Evolutionary conservation across 2,797 vertebrate species (phyloP).

Genomic region (Hozukius guyotensis): DNA sequence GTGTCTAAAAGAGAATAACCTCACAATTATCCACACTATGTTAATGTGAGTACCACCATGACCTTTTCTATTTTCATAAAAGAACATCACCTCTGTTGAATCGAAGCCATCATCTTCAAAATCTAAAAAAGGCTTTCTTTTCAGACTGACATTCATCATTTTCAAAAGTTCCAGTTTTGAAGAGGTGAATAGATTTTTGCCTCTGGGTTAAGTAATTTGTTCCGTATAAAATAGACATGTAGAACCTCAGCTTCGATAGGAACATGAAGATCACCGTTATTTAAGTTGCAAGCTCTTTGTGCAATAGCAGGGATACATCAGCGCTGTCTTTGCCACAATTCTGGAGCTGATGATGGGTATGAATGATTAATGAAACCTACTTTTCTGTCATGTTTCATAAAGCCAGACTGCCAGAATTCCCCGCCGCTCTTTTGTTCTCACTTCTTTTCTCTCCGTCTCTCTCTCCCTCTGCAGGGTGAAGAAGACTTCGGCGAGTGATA

Average conservation of each 20-base stretch:
- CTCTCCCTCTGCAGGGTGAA: constrained; percentile 84
- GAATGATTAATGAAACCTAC: constrained; percentile 80
- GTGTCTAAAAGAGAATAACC: not conserved
- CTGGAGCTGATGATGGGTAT: constrained; percentile 62
- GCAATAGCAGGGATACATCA: constrained; percentile 45
- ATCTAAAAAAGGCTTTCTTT: not conserved
- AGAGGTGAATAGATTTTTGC: constrained; percentile 14
- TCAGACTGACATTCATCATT: constrained; percentile 34
- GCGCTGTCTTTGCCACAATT: constrained; percentile 52
- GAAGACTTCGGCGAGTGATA: constrained; percentile 72
- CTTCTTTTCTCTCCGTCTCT: constrained; percentile 4
- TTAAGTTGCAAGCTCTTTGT: constrained; percentile 49
- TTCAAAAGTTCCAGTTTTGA: constrained; percentile 21
- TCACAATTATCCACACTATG: not conserved
- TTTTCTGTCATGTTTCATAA: constrained; percentile 78
- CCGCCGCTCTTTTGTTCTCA: constrained; percentile 62
- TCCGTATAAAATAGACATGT: constrained; percentile 22
- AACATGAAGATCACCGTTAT: constrained; percentile 60
- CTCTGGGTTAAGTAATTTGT: constrained; percentile 41
- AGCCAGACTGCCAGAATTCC: constrained; percentile 42
- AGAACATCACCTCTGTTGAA: not conserved
- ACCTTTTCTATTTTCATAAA: not conserved
- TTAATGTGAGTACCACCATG: not conserved
- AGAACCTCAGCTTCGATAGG: constrained; percentile 17
- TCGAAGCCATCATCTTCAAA: constrained; percentile 4